Conservation (phyloP, 2,113 vertebrate species). For the Drymodes brunneopygia region DNA sequence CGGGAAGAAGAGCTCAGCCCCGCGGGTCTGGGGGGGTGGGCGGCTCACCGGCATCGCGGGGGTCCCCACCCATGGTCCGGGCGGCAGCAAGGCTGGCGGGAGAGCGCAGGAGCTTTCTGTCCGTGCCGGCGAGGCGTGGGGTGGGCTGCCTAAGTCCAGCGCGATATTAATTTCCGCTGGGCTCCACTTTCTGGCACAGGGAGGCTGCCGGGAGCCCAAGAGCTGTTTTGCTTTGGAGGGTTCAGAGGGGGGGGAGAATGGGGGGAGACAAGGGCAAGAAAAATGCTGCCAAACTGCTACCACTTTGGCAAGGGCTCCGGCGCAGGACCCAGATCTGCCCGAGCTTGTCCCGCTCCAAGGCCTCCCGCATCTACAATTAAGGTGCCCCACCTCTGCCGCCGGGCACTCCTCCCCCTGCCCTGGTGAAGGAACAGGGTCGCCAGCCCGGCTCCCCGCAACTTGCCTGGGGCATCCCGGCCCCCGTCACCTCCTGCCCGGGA, state of each 20-base stretch:
- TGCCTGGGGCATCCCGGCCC: background rate
- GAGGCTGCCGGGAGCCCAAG: background rate
- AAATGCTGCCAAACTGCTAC: constrained; percentile 70
- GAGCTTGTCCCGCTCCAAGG: constrained; percentile 60
- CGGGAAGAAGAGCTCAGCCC: constrained; percentile 4
- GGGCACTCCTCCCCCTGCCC: constrained; percentile 55
- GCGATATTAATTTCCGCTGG: constrained; percentile 50
- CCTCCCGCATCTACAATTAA: constrained; percentile 57
- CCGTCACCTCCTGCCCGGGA: fast-evolving
- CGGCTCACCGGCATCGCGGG: background rate
- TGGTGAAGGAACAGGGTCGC: constrained; percentile 24
- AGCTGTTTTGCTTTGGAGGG: constrained; percentile 49
- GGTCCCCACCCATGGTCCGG: background rate
- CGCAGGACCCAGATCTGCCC: constrained; percentile 49
- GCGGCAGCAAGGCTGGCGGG: fast-evolving
- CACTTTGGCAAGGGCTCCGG: constrained; percentile 44
- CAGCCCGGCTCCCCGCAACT: background rate
- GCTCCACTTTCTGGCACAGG: background rate
- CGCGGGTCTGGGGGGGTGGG: background rate
- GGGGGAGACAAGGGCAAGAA: constrained; percentile 50
- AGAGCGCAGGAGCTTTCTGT: background rate
- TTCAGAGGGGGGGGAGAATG: background rate
- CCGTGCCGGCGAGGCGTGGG: background rate
- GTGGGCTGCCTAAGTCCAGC: constrained; percentile 5
- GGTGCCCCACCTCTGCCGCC: constrained; percentile 36